Base-by-base conservation (phyloP, 2,113 vertebrate species). In the Thamnaconus septentrionalis region DNA sequence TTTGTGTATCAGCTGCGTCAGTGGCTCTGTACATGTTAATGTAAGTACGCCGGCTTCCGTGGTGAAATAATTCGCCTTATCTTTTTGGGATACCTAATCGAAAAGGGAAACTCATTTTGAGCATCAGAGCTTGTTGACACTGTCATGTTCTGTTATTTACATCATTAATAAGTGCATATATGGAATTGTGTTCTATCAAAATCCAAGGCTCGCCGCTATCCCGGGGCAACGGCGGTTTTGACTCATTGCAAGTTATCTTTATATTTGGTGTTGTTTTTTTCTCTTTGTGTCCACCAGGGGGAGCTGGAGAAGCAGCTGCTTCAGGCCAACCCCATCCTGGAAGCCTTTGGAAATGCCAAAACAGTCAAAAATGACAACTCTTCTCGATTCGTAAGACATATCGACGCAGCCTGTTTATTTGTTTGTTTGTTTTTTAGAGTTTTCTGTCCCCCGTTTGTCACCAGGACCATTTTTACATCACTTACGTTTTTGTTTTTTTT, bases 331-430 rank as follows among this genome's bases (percentile, higher is more conserved):
- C 97, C 97, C 6, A 98, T 99, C 75, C 93, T 99, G 7, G 97
- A 99, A 87, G 97, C 97, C 74, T 99, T 99, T 56, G 97, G 96
- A 83, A 99, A 99, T 3, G 97, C 94, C 82, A 99, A 99, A 87
- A 99, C 97, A 0, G 97, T 99, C 79, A 99, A 99, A 92, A 99
- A 99, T 0, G 97, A 99, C 92, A 99, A 98, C 91, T 99, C 97
- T 0, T 99, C 97, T 4, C 87, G 97, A 91, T 99, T 99, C 0
- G 97, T 99, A 93, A 96, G 97, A 58, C 4, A 31, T 1, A 0
- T 1, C 7, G 3, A 9, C 3, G 1, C 3, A 4, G 18, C 51
- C 4, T 10, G 41, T 3, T 18, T n/a, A 18, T 54, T 57, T 41
- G 41, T 45, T 45, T 45, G 7, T 45, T 45, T 45, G 5, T 45